These are phyloP conservation scores for Phrixothrix hirtus DNA, from an alignment of 2,888 invertebrate genomes.

Conservation along the genomic window DNA sequence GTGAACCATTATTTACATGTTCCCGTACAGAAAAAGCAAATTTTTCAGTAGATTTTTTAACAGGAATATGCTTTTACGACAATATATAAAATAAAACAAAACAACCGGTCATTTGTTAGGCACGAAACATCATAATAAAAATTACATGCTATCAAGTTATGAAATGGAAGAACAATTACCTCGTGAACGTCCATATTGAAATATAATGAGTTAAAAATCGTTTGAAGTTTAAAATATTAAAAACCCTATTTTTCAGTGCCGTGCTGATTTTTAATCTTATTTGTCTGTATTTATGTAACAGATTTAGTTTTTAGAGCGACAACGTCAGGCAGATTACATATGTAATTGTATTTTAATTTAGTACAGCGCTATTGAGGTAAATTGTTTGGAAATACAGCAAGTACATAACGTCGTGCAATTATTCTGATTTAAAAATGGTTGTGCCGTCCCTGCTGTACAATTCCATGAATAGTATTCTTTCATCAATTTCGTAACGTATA, in stretches of 20 bases:
- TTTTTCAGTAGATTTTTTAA: constrained; percentile 10
- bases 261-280: constrained; percentile 2
- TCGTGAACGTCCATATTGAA: constrained; percentile 14
- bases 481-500: constrained; percentile 27
- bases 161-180: constrained; percentile 21
- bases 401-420: too few relatives aligned
- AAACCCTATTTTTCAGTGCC: constrained; percentile 10
- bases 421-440: too few relatives aligned
- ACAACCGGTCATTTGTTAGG: constrained; percentile 8
- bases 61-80: constrained; percentile 19
- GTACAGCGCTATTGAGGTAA: too few relatives aligned
- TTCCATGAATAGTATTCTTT: constrained; percentile 17
- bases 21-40: constrained; percentile 1
- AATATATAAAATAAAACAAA: constrained; percentile 14
- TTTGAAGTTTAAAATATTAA: constrained; percentile 20
- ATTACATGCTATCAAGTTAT: constrained; percentile 18
- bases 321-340: too few relatives aligned
- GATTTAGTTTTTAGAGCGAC: too few relatives aligned
- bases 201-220: constrained; percentile 18
- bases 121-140: constrained; percentile 17
- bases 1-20: constrained; percentile 10
- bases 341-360: too few relatives aligned
- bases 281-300: too few relatives aligned
- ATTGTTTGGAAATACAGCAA: too few relatives aligned
- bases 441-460: constrained; percentile 6